Percentiles rank a stretch among this genome's conserved stretches.
Conservation (phyloP, 2,797 vertebrate species). For the Anisognathus igniventris region DNA sequence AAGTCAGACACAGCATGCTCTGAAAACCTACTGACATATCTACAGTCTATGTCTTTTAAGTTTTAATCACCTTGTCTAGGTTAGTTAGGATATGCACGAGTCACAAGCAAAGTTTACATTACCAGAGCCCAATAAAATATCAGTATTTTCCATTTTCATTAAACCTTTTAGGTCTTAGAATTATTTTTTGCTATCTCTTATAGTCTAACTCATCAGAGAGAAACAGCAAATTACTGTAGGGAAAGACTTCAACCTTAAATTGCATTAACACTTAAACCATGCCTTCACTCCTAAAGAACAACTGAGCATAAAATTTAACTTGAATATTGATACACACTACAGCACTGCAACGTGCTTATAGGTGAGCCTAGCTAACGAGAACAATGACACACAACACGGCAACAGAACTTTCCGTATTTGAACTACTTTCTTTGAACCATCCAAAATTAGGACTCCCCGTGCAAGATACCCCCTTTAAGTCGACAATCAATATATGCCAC, state of each 20-base stretch:
- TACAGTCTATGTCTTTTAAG: not conserved
- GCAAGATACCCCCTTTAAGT: accelerated
- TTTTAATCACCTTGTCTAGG: not conserved
- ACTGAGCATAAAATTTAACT: not conserved
- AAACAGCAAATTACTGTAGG: not conserved
- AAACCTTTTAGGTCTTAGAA: not conserved
- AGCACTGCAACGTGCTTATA: not conserved
- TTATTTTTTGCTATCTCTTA: not conserved
- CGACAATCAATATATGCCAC: accelerated
- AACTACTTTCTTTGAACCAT: not conserved
- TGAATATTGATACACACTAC: not conserved
- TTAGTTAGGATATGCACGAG: not conserved
- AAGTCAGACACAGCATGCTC: not conserved
- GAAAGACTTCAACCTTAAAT: not conserved
- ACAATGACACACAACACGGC: accelerated
- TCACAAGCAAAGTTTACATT: not conserved
- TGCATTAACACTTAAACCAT: not conserved
- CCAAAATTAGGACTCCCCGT: accelerated
- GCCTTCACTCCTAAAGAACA: not conserved
- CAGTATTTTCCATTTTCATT: not conserved
- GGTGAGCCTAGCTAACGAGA: not conserved
- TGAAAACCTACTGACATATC: not conserved
- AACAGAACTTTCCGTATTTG: not conserved
- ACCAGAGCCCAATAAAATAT: not conserved
- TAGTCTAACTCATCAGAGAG: not conserved